phyloP scores from a whole-genome alignment of 1,140 invertebrate genomes.

The Drosophila quadrilineata region DNA sequence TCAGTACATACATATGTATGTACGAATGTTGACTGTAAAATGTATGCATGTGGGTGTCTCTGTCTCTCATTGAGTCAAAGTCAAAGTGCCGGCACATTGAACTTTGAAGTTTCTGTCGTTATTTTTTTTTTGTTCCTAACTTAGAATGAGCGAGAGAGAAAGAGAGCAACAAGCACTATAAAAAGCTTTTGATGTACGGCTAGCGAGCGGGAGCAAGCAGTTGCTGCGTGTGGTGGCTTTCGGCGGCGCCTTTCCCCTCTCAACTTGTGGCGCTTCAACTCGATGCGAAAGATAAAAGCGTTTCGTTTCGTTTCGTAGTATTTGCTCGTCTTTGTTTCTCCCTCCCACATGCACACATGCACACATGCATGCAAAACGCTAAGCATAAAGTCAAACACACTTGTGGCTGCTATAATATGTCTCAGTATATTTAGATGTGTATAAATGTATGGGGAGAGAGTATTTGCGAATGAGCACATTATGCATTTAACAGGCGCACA shows the following conservation, averaged over 20 bases:
- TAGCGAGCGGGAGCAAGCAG: slow-evolving; percentile 10
- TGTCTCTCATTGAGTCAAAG: slow-evolving; percentile 28
- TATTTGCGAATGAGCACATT: slow-evolving; percentile 31
- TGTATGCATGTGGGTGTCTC: slow-evolving; percentile 13
- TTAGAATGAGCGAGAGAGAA: slow-evolving; percentile 15
- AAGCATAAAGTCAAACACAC: slow-evolving; percentile 28
- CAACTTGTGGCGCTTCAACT: slow-evolving; percentile 39
- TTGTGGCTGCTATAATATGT: slow-evolving; percentile 30
- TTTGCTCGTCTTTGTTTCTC: slow-evolving; percentile 61
- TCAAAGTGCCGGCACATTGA: slow-evolving; percentile 59
- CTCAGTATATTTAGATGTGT: background rate
- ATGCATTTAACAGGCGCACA: slow-evolving; percentile 62
- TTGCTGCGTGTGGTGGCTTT: slow-evolving; percentile 21
- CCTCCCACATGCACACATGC: background rate
- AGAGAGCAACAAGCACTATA: background rate
- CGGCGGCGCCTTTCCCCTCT: slow-evolving; percentile 12
- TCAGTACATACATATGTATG: background rate
- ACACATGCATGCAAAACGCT: slow-evolving; percentile 16
- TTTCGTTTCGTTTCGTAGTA: slow-evolving; percentile 47
- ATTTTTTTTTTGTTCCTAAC: too few relatives aligned
- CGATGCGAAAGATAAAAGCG: slow-evolving; percentile 35
- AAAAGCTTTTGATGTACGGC: slow-evolving; percentile 55
- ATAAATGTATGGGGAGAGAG: too few relatives aligned
- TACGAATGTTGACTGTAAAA: background rate
- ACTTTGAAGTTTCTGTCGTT: slow-evolving; percentile 41